These are phyloP conservation scores for Gouania willdenowi DNA, from an alignment of 2,797 vertebrate genomes.

Conservation along the genomic window DNA sequence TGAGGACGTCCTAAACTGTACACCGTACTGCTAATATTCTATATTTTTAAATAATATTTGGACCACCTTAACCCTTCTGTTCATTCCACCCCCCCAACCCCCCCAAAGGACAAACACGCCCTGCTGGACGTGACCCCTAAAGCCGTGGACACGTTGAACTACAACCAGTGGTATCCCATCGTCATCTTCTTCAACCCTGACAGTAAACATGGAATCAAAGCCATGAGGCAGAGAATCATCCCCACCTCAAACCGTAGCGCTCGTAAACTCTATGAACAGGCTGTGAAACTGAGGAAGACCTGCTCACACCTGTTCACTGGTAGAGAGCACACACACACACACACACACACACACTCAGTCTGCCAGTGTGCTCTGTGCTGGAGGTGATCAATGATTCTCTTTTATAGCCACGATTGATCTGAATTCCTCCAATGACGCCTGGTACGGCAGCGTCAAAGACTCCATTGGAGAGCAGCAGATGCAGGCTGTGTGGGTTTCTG, in stretches of 20 bases:
- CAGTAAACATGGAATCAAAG: slow-evolving; percentile 91
- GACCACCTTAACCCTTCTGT: too few species aligned
- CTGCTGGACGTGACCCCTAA: slow-evolving; percentile 95
- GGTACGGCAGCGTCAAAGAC: slow-evolving; percentile 90
- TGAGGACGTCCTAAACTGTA: too few species aligned
- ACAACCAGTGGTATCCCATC: slow-evolving; percentile 98
- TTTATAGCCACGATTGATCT: slow-evolving; percentile 81
- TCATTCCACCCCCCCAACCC: too few species aligned
- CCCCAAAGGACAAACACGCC: slow-evolving; percentile 93
- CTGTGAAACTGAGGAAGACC: slow-evolving; percentile 87
- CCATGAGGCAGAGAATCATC: slow-evolving; percentile 88
- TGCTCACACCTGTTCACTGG: slow-evolving; percentile 88
- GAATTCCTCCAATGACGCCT: slow-evolving; percentile 86
- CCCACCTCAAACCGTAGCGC: slow-evolving; percentile 89
- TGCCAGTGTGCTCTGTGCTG: neutral
- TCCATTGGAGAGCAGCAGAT: slow-evolving; percentile 84
- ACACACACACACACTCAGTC: neutral
- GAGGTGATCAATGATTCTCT: slow-evolving; percentile 15
- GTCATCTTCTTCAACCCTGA: slow-evolving; percentile 95
- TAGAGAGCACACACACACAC: neutral
- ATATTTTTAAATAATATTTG: too few species aligned
- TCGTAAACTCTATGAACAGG: slow-evolving; percentile 90
- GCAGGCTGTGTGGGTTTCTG: slow-evolving; percentile 90
- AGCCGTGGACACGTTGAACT: slow-evolving; percentile 96
- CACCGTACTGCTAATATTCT: too few species aligned